A percentile compares a stretch with the other conserved stretches of the same genome.
These are phyloP conservation scores for Tipula vernalis DNA, from an alignment of 2,888 invertebrate genomes.

Conservation along the genomic window DNA sequence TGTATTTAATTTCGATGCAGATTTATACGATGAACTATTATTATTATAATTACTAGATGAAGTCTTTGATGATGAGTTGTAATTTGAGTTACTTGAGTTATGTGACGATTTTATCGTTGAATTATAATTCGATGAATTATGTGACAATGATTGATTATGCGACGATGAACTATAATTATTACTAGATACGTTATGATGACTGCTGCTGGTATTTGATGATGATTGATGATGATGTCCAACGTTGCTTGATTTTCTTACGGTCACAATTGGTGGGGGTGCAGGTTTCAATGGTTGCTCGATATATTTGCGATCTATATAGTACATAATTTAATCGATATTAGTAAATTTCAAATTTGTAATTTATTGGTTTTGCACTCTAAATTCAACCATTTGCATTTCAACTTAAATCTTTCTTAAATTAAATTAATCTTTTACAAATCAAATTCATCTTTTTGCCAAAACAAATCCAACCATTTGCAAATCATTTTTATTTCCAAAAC, in stretches of 20 bases:
- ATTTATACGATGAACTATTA: slow-evolving; percentile 5
- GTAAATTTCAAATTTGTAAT: neutral
- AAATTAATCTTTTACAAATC: too few species aligned
- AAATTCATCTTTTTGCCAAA: too few species aligned
- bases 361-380: too few species aligned
- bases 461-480: too few species aligned
- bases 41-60: slow-evolving; percentile 14
- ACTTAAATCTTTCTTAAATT: too few species aligned
- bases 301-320: slow-evolving; percentile 53
- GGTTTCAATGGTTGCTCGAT: slow-evolving; percentile 72
- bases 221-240: slow-evolving; percentile 15
- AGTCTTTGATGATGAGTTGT: slow-evolving; percentile 18
- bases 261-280: slow-evolving; percentile 56
- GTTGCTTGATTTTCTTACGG: slow-evolving; percentile 45
- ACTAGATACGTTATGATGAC: neutral
- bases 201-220: slow-evolving; percentile 6
- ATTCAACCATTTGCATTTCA: too few species aligned
- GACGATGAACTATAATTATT: neutral
- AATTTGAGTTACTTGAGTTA: slow-evolving; percentile 17
- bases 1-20: slow-evolving; percentile 10
- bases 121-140: neutral
- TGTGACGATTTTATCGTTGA: neutral
- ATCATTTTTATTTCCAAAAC: too few species aligned
- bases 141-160: neutral
- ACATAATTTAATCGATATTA: neutral